Percentiles rank a stretch among this genome's conserved stretches.
phyloP scores from a whole-genome alignment of 2,113 vertebrate species.

The Muntiacus reevesi region DNA sequence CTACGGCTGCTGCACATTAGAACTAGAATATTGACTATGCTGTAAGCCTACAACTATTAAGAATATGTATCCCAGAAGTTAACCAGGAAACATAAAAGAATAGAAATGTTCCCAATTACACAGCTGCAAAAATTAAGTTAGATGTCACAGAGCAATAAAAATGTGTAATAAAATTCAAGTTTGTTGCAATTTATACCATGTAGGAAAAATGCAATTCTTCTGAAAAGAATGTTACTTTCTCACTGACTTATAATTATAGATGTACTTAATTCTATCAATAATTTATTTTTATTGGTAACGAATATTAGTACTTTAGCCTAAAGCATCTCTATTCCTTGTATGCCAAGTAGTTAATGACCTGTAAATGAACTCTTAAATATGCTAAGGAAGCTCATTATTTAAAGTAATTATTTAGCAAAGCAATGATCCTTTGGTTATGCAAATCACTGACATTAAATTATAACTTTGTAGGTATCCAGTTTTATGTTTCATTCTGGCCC shows the following conservation, averaged over 20 bases:
- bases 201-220: constrained; percentile 2
- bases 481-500: neutral
- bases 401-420: constrained; percentile 64
- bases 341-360: constrained; percentile 48
- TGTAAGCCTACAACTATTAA: constrained; percentile 14
- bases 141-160: neutral
- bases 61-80: constrained; percentile 33
- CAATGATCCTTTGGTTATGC: constrained; percentile 20
- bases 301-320: constrained; percentile 9
- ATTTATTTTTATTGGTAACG: constrained; percentile 56
- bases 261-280: constrained; percentile 19
- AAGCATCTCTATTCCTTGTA: constrained; percentile 22
- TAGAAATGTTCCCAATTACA: constrained; percentile 25
- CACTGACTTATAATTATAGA: constrained; percentile 28
- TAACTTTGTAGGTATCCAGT: neutral
- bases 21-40: constrained; percentile 31
- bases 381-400: constrained; percentile 41
- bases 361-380: constrained; percentile 56
- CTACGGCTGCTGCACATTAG: neutral
- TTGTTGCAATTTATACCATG: constrained; percentile 2
- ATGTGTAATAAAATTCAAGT: constrained; percentile 24
- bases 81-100: constrained; percentile 48
- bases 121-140: constrained; percentile 27
- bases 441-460: constrained; percentile 43
- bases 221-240: neutral